Percentiles rank a stretch among this genome's conserved stretches.
Conservation (phyloP, 2,888 invertebrate species). For the Iphiclides podalirius region DNA sequence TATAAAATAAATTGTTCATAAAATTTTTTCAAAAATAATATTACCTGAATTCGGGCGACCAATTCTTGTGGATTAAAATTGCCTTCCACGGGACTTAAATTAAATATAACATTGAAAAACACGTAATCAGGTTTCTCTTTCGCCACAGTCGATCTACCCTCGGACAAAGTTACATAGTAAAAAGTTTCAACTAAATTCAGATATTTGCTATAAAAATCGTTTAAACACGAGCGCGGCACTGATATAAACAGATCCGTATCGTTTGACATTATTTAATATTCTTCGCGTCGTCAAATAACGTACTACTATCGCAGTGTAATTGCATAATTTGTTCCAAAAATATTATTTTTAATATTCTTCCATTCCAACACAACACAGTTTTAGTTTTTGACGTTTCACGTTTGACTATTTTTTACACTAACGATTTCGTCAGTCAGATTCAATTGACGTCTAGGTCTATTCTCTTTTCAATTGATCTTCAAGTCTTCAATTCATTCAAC, state of each 20-base stretch:
- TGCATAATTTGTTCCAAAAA: conserved; percentile 65
- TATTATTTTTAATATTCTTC: conserved; percentile 40
- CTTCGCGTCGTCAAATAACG: conserved; percentile 43
- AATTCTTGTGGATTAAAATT: conserved; percentile 64
- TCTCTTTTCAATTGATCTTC: too few relatives aligned
- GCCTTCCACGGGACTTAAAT: conserved; percentile 65
- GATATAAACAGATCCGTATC: conserved; percentile 63
- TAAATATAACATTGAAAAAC: conserved; percentile 66
- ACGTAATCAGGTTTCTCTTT: conserved; percentile 63
- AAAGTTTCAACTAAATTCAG: conserved; percentile 74
- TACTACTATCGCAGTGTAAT: conserved; percentile 51
- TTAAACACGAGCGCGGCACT: conserved; percentile 65
- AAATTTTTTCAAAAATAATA: too few relatives aligned
- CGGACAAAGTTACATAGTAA: conserved; percentile 72
- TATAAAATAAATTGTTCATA: too few relatives aligned
- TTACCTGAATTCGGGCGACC: conserved; percentile 67
- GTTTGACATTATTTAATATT: conserved; percentile 61
- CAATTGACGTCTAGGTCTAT: conserved; percentile 1
- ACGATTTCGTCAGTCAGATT: neutral
- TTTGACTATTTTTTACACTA: neutral
- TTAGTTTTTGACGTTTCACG: conserved; percentile 18
- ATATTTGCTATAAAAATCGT: conserved; percentile 68
- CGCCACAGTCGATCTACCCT: conserved; percentile 54
- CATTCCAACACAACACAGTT: conserved; percentile 33
- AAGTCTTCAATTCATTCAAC: too few relatives aligned